These are phyloP conservation scores for Premnoplex brunnescens DNA, from an alignment of 2,797 vertebrate species.

Conservation along the genomic window DNA sequence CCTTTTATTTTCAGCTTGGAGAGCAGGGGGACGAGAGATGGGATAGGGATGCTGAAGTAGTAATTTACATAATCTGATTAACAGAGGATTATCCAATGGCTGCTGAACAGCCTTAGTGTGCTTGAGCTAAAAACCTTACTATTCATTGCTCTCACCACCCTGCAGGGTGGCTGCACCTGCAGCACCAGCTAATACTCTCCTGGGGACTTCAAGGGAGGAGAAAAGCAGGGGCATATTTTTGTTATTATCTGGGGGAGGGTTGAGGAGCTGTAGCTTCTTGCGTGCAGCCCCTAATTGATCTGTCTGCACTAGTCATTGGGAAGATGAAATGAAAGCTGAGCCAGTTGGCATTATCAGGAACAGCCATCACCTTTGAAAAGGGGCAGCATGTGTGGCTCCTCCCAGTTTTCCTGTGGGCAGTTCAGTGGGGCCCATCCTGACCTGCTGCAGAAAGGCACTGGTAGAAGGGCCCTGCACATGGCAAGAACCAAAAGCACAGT, in stretches of 20 bases:
- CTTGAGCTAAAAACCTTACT: conserved; percentile 89
- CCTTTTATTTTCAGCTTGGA: conserved; percentile 59
- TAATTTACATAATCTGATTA: conserved; percentile 99
- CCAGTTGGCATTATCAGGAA: conserved; percentile 45
- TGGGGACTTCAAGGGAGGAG: conserved; percentile 62
- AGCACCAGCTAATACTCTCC: conserved; percentile 70
- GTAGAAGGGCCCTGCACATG: not conserved
- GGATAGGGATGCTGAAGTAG: conserved; percentile 80
- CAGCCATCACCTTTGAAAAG: conserved; percentile 44
- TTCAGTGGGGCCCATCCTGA: not conserved
- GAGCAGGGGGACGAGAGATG: conserved; percentile 33
- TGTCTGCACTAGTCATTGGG: conserved; percentile 70
- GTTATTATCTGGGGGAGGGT: conserved; percentile 16
- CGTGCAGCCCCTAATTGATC: conserved; percentile 72
- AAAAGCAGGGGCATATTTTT: conserved; percentile 22
- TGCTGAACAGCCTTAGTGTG: conserved; percentile 88
- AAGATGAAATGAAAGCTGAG: conserved; percentile 57
- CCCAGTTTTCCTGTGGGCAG: not conserved
- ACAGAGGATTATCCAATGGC: conserved; percentile 86
- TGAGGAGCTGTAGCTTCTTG: conserved; percentile 33
- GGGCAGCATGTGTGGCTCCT: not conserved
- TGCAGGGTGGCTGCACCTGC: conserved; percentile 92
- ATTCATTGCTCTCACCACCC: conserved; percentile 89
- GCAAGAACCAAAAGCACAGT: not conserved
- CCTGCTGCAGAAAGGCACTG: rapidly evolving